Evolutionary conservation across 2,888 invertebrate genomes (phyloP).

Genomic region (Calephelis perditalis): DNA sequence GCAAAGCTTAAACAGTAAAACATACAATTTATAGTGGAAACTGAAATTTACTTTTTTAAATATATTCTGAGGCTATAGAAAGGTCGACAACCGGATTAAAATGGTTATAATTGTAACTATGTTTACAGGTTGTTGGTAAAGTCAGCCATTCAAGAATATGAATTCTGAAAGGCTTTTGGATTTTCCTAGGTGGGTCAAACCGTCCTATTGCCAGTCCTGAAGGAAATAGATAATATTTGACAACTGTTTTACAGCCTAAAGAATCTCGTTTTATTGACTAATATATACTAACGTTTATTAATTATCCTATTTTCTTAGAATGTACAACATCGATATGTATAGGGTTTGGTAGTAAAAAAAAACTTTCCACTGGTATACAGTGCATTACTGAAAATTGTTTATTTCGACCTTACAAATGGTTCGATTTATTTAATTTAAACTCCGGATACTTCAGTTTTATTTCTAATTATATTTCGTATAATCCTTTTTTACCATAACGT

Average conservation of each 20-base stretch:
- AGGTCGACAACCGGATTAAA: conserved; percentile 8
- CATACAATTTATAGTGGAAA: conserved; percentile 15
- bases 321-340: conserved; percentile 78
- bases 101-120: neutral
- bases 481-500: conserved; percentile 45
- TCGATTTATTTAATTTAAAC: conserved; percentile 29
- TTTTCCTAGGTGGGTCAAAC: neutral
- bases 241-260: conserved; percentile 71
- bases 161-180: too few species aligned
- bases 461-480: conserved; percentile 39
- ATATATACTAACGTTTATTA: conserved; percentile 50
- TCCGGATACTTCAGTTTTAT: conserved; percentile 19
- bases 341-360: conserved; percentile 65
- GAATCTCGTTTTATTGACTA: conserved; percentile 64
- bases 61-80: conserved; percentile 16
- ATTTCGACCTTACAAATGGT: conserved; percentile 13
- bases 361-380: conserved; percentile 23
- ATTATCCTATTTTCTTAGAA: conserved; percentile 51
- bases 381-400: conserved; percentile 9
- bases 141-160: too few species aligned
- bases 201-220: neutral
- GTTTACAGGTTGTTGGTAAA: too few species aligned
- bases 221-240: conserved; percentile 25
- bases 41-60: neutral
- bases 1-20: conserved; percentile 42